A percentile compares a stretch with the other conserved stretches of the same genome.
Evolutionary conservation across 2,888 invertebrate genomes (phyloP).

Genomic region (Cepaea hortensis): DNA sequence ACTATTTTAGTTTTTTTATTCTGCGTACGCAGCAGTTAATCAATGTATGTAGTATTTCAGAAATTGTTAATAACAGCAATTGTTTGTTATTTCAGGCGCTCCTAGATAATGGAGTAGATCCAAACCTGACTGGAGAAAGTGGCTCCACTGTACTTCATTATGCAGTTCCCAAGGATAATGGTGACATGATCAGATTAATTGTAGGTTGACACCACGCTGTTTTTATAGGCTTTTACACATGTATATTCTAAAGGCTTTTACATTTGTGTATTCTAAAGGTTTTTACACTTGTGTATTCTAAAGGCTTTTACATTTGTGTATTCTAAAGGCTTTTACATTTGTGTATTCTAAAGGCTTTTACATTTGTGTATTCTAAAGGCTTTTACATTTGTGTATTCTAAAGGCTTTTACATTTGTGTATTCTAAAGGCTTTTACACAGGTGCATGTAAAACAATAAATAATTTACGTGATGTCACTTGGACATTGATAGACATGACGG

Average conservation of each 20-base stretch:
- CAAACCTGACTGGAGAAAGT: slow-evolving; percentile 86
- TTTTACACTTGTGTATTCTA: background rate
- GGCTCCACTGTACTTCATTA: slow-evolving; percentile 89
- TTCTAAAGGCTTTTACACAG: background rate
- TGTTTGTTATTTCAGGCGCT: slow-evolving; percentile 58
- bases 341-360: background rate
- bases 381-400: background rate
- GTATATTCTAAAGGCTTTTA: too few species aligned
- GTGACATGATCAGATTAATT: slow-evolving; percentile 87
- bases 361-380: background rate
- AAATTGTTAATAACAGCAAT: background rate
- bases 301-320: background rate
- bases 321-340: background rate
- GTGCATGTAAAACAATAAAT: background rate
- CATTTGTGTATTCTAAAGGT: too few species aligned
- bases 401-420: background rate
- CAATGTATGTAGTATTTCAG: too few species aligned
- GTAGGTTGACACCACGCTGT: slow-evolving; percentile 77
- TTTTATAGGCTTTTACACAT: too few species aligned
- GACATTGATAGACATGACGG: too few species aligned
- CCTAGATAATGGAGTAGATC: slow-evolving; percentile 80
- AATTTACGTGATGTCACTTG: too few species aligned
- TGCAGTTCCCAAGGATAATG: slow-evolving; percentile 89
- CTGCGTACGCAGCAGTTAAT: too few species aligned
- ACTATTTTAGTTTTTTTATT: background rate